Evolutionary conservation across 2,113 vertebrate genomes (phyloP), one percentile per base, ranked within the genome.

Genomic region (Ammodramus savannarum): DNA sequence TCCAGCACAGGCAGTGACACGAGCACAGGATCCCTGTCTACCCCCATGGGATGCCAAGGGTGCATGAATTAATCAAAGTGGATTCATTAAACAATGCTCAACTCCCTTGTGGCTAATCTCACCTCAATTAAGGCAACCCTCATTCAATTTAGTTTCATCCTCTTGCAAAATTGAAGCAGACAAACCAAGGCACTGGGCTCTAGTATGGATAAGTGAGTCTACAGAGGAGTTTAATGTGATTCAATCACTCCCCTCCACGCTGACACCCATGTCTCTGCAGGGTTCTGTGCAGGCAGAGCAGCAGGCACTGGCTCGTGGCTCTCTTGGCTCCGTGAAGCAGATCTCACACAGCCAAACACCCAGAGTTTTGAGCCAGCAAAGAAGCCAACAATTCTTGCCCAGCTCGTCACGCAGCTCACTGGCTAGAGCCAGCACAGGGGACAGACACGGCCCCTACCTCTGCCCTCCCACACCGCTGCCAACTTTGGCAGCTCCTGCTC

Each of bases 61-160:
- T 58, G 65, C 19, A 7, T 7, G 15, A 57, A 84, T 90, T 86
- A 80, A 90, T 77, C 32, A 18, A 71, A 90, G 31, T 57, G 51
- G 51, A 54, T 93, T 95, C 88, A 95, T 96, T 95, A 95, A 93
- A 84, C 63, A 69, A 43, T 16, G 65, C 48, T 78, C 25, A 72
- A 32, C 65, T 74, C 95, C 55, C 52, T 6, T 1, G 65, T 73
- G 90, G 55, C 63, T 69, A 49, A 77, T 66, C 31, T 77, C 72
- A 32, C 34, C 65, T 49, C 62, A 63, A 89, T 77, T 59, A 90
- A 71, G 51, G 65, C 46, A 71, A 48, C 17, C 21, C 48, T 90
- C 29, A 12, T 29, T 58, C 59, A 38, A 13, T 88, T 71, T 79
- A 52, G n/a, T 32, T 81, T 49, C 21, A 48, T 80, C 39, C 76